Evolutionary conservation across 2,113 vertebrate genomes (phyloP), one percentile per base, ranked within the genome.

Genomic region (Hemichromis elongatus): DNA sequence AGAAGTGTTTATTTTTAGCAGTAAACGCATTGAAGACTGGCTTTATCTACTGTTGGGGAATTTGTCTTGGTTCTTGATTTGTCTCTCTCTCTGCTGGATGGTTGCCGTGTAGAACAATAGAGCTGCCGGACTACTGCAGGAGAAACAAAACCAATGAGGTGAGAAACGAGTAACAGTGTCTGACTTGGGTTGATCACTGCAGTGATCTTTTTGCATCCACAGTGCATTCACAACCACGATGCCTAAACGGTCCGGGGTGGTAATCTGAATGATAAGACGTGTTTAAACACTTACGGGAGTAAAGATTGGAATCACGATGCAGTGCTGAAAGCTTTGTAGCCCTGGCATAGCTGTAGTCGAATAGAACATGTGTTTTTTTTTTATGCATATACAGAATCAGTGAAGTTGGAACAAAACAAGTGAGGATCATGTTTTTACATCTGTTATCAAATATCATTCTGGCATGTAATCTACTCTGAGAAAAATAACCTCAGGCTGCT

Each of bases 161-260:
- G 52, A 79, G 78, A 79, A 45, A 18, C 13, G 1, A 80, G 30
- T 68, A 55, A n/a, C 45, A 53, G 55, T 37, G 28, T 37, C 47
- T 57, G 85, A 86, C 57, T 26, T 14, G 12, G 35, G 84, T 26
- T 77, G 42, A 55, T 75, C 16, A 33, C 37, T 26, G 61, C 26
- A 40, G 59, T 59, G 80, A 53, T 53, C 50, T 37, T 57, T 85
- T 28, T 77, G 63, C 18, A 37, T 85, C 78, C 82, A 73, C 77
- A 73, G 77, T 73, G 78, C 83, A 77, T 88, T 86, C 81, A 83
- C 42, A 82, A 83, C 85, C 77, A 80, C 52, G 66, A 79, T 81
- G 89, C 85, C 90, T 86, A 79, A 59, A 81, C 24, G 55, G 40
- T 81, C 53, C 2, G 3, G 53, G 24, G 61, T 57, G 54, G 55